phyloP scores from a whole-genome alignment of 1,140 invertebrate species.

The Megalopta genalis region DNA sequence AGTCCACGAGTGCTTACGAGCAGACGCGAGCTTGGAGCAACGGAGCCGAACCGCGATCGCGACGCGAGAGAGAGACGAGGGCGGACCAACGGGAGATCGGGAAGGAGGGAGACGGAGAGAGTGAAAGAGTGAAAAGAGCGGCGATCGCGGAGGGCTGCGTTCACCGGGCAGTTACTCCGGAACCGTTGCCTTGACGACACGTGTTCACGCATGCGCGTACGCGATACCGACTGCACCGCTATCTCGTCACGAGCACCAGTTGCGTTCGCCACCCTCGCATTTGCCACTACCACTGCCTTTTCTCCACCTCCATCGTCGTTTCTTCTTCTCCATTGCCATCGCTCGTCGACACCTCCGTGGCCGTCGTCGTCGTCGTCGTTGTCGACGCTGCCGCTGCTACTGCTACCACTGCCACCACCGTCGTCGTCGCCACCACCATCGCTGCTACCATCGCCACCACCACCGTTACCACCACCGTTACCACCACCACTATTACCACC shows the following conservation, averaged over 20 bases:
- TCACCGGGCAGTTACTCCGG: slow-evolving; percentile 77
- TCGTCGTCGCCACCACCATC: no score
- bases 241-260: slow-evolving; percentile 62
- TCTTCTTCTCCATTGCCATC: background rate
- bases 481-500: background rate
- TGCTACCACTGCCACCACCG: background rate
- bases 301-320: slow-evolving; percentile 13
- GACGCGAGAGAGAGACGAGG: background rate
- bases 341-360: slow-evolving; percentile 17
- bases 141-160: slow-evolving; percentile 68
- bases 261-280: slow-evolving; percentile 54
- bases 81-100: background rate
- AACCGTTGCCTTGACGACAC: slow-evolving; percentile 80
- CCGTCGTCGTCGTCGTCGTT: background rate
- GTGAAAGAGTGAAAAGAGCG: slow-evolving; percentile 40
- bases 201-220: slow-evolving; percentile 75
- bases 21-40: slow-evolving; percentile 28
- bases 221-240: slow-evolving; percentile 57
- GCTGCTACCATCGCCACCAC: background rate
- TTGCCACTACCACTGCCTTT: slow-evolving; percentile 30
- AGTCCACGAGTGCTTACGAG: background rate
- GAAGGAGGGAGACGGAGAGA: slow-evolving; percentile 38
- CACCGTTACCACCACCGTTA: background rate
- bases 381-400: slow-evolving; percentile 16
- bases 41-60: background rate